A percentile compares a stretch with the other conserved stretches of the same genome.
Evolutionary conservation across 2,113 vertebrate genomes (phyloP).

Genomic region (Acrocephalus kingi): DNA sequence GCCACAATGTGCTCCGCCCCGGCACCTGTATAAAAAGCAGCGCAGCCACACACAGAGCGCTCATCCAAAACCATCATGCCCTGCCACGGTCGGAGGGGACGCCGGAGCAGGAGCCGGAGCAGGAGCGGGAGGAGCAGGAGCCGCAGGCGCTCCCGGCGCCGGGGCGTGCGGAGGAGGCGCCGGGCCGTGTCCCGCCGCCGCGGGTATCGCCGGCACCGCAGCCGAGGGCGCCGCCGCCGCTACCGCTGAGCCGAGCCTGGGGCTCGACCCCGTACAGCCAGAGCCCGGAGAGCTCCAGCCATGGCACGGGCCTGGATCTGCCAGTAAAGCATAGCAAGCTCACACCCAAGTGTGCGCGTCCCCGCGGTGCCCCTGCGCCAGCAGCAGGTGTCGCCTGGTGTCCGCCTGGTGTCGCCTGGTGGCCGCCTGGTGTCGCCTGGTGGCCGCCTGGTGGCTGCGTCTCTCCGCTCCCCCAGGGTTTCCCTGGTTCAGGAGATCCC

Average conservation of each 20-base stretch:
- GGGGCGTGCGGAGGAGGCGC: not conserved
- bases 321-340: not conserved
- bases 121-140: not conserved
- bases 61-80: not conserved
- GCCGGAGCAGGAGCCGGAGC: not conserved
- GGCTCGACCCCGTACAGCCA: not conserved
- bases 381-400: accelerated
- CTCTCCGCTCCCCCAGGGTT: not conserved
- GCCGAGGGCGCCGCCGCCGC: too few species aligned
- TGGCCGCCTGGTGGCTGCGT: not conserved
- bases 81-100: not conserved
- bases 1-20: not conserved
- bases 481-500: not conserved
- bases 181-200: not conserved
- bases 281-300: not conserved
- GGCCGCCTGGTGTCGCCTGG: not conserved
- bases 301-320: not conserved
- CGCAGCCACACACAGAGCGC: too few species aligned
- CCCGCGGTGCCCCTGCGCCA: not conserved
- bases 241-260: not conserved
- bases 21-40: not conserved
- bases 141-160: not conserved
- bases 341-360: not conserved
- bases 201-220: not conserved
- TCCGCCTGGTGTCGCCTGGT: not conserved